Percentiles rank a stretch among this genome's conserved stretches.
Conservation (phyloP, 2,113 vertebrate species). For the Manacus vitellinus region DNA sequence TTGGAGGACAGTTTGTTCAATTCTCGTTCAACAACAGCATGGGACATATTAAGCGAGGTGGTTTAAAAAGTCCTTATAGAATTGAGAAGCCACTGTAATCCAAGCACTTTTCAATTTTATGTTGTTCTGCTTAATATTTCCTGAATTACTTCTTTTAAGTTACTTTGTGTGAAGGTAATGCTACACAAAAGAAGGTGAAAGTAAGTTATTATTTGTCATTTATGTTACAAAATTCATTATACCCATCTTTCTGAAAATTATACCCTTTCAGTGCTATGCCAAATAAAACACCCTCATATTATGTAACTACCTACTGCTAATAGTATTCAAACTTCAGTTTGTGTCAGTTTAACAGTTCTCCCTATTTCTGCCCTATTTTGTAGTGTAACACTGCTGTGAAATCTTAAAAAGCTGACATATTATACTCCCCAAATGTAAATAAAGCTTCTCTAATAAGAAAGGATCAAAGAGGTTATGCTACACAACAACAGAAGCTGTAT, state of each 20-base stretch:
- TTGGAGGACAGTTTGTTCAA: not conserved
- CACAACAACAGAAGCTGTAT: not conserved
- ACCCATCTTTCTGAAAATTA: not conserved
- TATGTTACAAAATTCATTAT: not conserved
- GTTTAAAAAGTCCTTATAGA: not conserved
- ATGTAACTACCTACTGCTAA: not conserved
- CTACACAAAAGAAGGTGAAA: not conserved
- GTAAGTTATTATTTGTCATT: not conserved
- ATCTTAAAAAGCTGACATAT: not conserved
- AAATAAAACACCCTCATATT: not conserved
- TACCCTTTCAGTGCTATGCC: not conserved
- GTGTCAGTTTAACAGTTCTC: not conserved
- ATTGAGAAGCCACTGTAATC: not conserved
- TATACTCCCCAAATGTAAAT: not conserved
- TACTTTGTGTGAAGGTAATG: not conserved
- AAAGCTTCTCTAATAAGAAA: not conserved
- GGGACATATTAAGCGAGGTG: not conserved
- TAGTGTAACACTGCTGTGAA: not conserved
- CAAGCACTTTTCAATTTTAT: not conserved
- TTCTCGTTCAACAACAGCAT: not conserved
- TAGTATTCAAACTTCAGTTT: not conserved
- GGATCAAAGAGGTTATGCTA: not conserved
- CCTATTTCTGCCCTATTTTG: not conserved
- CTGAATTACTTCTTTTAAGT: not conserved
- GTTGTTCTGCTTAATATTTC: slow-evolving; percentile 5